Conservation (phyloP, 2,888 invertebrate species). For the Anodontia alba region DNA sequence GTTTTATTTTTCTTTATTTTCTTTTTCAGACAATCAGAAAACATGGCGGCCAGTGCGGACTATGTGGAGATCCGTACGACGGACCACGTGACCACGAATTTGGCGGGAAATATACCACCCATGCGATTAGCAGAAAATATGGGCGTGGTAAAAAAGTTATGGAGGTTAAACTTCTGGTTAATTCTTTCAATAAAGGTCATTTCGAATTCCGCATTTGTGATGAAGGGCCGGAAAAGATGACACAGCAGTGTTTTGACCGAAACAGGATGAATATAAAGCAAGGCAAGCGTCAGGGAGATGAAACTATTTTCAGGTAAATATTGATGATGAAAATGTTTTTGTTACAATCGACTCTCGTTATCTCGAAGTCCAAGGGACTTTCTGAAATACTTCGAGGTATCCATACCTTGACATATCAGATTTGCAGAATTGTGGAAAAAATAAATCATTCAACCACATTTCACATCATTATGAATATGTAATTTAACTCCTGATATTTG, state of each 20-base stretch:
- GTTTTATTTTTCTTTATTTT: no score
- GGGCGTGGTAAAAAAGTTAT: neutral
- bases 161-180: neutral
- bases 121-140: neutral
- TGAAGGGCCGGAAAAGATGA: neutral
- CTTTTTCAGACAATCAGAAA: slow-evolving; percentile 33
- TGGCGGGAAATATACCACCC: slow-evolving; percentile 73
- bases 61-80: slow-evolving; percentile 93
- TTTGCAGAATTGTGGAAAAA: no score
- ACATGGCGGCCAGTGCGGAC: slow-evolving; percentile 90
- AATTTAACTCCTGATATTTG: no score
- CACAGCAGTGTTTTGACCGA: neutral
- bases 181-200: slow-evolving; percentile 1
- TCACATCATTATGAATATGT: neutral
- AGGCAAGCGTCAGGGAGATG: neutral
- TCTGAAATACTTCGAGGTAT: no score
- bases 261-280: neutral
- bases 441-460: neutral
- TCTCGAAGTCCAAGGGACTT: no score
- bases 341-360: no score
- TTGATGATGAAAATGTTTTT: no score
- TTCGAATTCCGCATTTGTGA: slow-evolving; percentile 1
- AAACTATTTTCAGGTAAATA: neutral
- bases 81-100: slow-evolving; percentile 72
- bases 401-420: no score